These are phyloP conservation scores for Branchellion lobata DNA, from an alignment of 2,888 invertebrate genomes.

Conservation along the genomic window DNA sequence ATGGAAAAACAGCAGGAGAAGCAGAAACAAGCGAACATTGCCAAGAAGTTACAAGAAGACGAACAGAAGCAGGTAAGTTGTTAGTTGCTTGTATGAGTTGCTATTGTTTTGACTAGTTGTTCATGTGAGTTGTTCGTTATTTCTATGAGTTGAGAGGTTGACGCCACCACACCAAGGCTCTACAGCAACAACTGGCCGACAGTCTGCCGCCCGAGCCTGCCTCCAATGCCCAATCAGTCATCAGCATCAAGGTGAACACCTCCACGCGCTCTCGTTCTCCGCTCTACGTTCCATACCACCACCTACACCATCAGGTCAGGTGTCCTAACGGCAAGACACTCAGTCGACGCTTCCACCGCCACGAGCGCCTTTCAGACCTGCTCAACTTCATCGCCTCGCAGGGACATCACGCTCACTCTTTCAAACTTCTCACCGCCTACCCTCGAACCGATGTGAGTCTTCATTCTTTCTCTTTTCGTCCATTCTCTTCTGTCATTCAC, in stretches of 20 bases:
- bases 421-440: conserved; percentile 88
- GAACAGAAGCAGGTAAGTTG: conserved; percentile 80
- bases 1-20: conserved; percentile 70
- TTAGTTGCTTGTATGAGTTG: conserved; percentile 60
- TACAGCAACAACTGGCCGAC: conserved; percentile 60
- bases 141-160: too few relatives aligned
- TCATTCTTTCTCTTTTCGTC: not conserved
- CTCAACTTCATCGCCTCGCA: conserved; percentile 83
- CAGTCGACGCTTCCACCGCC: conserved; percentile 74
- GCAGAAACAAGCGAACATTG: conserved; percentile 64
- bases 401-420: conserved; percentile 83
- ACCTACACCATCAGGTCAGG: too few relatives aligned
- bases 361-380: conserved; percentile 69
- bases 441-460: conserved; percentile 90
- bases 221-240: conserved; percentile 56
- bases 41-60: conserved; percentile 74
- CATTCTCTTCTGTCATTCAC: not conserved
- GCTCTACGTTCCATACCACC: too few relatives aligned
- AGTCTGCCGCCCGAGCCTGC: conserved; percentile 63
- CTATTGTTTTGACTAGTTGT: too few relatives aligned
- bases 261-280: too few relatives aligned
- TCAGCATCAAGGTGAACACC: conserved; percentile 72
- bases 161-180: conserved; percentile 57
- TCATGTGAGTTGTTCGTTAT: too few relatives aligned
- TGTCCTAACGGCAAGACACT: conserved; percentile 77